A percentile compares a stretch with the other conserved stretches of the same genome.
Evolutionary conservation across 2,797 vertebrate genomes (phyloP).

Genomic region (Lemur catta): DNA sequence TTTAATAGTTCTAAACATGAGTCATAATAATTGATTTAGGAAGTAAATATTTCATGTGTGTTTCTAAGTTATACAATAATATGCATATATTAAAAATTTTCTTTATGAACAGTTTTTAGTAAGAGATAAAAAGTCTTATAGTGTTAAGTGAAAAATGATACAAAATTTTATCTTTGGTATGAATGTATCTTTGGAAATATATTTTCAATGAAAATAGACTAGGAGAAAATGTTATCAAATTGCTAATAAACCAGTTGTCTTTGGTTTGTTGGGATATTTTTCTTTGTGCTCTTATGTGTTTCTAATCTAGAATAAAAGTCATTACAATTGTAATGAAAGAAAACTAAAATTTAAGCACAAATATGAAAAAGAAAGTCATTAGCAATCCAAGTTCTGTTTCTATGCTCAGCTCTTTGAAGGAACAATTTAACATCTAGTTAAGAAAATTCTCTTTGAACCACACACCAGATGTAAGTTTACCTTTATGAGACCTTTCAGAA

Average conservation of each 20-base stretch:
- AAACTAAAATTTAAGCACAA: slow-evolving; percentile 49
- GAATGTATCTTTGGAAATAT: neutral
- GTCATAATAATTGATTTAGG: neutral
- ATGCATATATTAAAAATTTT: neutral
- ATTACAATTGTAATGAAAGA: slow-evolving; percentile 25
- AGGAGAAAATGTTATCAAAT: neutral
- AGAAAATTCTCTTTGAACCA: slow-evolving; percentile 70
- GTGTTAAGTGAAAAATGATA: neutral
- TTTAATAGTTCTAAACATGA: slow-evolving; percentile 17
- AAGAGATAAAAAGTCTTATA: neutral
- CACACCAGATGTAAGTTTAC: slow-evolving; percentile 53
- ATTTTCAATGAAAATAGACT: neutral
- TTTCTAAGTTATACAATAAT: slow-evolving; percentile 17
- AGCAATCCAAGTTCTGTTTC: slow-evolving; percentile 48
- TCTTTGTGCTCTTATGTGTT: neutral
- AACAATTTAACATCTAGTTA: slow-evolving; percentile 59
- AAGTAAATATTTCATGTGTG: slow-evolving; percentile 7
- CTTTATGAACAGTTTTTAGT: neutral
- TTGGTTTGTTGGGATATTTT: neutral
- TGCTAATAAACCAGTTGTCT: slow-evolving; percentile 34
- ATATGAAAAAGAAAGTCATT: slow-evolving; percentile 45
- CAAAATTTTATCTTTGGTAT: neutral
- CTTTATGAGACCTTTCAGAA: slow-evolving; percentile 67
- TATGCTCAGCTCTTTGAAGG: slow-evolving; percentile 52
- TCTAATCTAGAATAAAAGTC: neutral